phyloP scores from a whole-genome alignment of 2,113 vertebrate genomes.

The Notiomystis cincta region DNA sequence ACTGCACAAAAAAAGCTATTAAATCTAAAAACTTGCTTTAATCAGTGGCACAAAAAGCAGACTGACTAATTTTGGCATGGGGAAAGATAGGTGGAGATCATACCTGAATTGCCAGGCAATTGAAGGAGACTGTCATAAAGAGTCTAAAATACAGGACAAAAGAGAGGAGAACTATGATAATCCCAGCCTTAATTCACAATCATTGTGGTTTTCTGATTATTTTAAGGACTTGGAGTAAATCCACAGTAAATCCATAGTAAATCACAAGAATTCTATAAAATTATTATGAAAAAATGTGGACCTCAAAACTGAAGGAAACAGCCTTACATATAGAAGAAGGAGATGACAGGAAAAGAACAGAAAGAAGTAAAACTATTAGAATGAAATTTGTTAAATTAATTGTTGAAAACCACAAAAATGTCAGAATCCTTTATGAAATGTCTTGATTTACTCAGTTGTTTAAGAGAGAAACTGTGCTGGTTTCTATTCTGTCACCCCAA shows the following conservation, averaged over 20 bases:
- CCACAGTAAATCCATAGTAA: not conserved
- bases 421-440: not conserved
- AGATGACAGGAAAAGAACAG: not conserved
- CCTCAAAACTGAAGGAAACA: not conserved
- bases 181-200: rapidly evolving
- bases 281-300: not conserved
- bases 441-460: not conserved
- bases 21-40: not conserved
- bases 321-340: rapidly evolving
- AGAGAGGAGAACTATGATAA: not conserved
- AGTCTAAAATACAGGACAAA: not conserved
- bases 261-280: not conserved
- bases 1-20: not conserved
- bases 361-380: not conserved
- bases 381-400: not conserved
- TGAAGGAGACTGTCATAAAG: not conserved
- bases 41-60: not conserved
- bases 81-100: not conserved
- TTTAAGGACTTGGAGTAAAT: not conserved
- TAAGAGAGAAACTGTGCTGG: not conserved
- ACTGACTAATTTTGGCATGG: not conserved
- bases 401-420: not conserved
- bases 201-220: not conserved
- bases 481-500: no score
- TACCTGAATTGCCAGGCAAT: not conserved